Evolutionary conservation across 2,113 vertebrate species (phyloP), one percentile per base, ranked within the genome.

Genomic region (Canis aureus): DNA sequence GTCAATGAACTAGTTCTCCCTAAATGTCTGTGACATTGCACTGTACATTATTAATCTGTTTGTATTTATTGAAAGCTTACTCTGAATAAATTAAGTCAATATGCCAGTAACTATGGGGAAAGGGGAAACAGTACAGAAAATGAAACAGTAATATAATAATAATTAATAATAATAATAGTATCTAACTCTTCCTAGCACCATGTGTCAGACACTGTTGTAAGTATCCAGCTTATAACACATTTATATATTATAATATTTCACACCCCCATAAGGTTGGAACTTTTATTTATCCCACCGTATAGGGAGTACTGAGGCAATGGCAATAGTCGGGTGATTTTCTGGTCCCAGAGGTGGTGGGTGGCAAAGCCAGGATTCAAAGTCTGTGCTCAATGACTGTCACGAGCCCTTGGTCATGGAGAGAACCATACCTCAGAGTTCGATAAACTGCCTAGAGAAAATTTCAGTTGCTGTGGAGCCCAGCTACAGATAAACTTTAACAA

Each of bases 61-160:
- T 66, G 35, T 79, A 74, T 71, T 90, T 93, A 86, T n/a, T 69
- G 87, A 92, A 96, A 89, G 49, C 73, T 83, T 76, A 62, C 8
- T 62, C 49, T 82, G 23, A 95, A 57, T 81, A 81, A 92, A 92
- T 92, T 29, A 89, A 64, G 78, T 69, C 67, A 96, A 66, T 49
- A 80, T 27, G 16, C 57, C 67, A 91, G 55, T 60, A 91, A 60
- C 73, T 25, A n/a, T 27, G 16, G 57, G 15, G 43, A 20, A 83
- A 32, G n/a, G 20, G 11, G 29, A 59, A 85, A 55, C 35, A 23
- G 8, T 15, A 35, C 11, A 95, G 51, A 81, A 79, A 62, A 81
- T 49, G 55, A 94, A 93, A 59, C 35, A 51, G 16, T 29, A 38
- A 89, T 59, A 84, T 29, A 66, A 23, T 53, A 88, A 27, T 55